Evolutionary conservation across 1,140 invertebrate genomes (phyloP), one percentile per base, ranked within the genome.

Genomic region (Sitophilus oryzae): DNA sequence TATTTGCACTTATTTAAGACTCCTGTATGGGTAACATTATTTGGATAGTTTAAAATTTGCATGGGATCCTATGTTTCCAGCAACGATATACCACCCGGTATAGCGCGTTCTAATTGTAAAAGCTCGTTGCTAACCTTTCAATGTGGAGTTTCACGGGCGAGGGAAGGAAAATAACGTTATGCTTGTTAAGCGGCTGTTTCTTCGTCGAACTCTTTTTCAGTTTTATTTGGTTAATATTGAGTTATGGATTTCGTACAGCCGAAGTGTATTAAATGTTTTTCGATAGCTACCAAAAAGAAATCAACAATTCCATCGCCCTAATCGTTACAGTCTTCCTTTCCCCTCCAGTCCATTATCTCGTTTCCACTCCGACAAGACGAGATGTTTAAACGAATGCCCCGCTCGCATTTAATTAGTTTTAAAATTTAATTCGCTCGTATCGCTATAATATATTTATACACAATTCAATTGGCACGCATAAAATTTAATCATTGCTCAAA

Each of bases 151-250:
- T 42, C 18, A 42, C 19, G 6, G 40, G 16, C 4, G 19, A 18
- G 15, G 40, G 40, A 42, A 11, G 16, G 40, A 42, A 42, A 42
- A 42, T 42, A 42, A 19, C 40, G 40, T 42, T 42, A 42, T 42
- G 40, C 40, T 42, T 42, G 40, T 42, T 42, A 42, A 42, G 40
- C 18, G 6, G 19, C 40, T 42, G 40, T 42, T 42, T 42, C 40
- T 42, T 42, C 25, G 25, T 11, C 40, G 19, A 42, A 42, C 40
- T 42, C 40, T 15, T 42, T 42, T 42, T 20, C 10, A 18, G 40
- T 18, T 42, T 42, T 42, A 19, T 19, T 42, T 42, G 15, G 40
- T 42, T 42, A 42, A 42, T 42, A 42, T 42, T 21, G 40, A 21
- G 15, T 42, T 42, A 42, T 42, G 40, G 40, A 42, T 42, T 42